Conservation (phyloP, 2,888 invertebrate genomes). For the Plagodis dolabraria region DNA sequence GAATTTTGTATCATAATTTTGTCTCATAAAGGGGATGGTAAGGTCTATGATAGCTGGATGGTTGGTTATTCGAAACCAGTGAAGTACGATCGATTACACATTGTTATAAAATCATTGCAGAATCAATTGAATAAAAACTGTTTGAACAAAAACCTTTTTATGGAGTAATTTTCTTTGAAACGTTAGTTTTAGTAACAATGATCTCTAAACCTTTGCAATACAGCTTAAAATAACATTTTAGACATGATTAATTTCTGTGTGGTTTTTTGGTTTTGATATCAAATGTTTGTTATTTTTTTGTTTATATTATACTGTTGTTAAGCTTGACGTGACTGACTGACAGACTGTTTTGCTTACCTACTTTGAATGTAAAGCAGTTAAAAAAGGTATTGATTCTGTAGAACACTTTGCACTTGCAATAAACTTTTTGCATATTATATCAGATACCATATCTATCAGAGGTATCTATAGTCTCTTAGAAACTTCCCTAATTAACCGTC, state of each 20-base stretch:
- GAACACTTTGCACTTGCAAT: no score
- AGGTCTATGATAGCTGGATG: conserved; percentile 41
- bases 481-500: no score
- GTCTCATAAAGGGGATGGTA: conserved; percentile 3
- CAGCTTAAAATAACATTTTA: neutral
- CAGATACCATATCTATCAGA: no score
- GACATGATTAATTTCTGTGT: neutral
- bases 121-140: conserved; percentile 60
- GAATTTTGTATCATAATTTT: conserved; percentile 1
- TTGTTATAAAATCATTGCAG: conserved; percentile 58
- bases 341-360: conserved; percentile 18
- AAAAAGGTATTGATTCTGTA: no score
- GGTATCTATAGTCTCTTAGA: no score
- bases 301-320: conserved; percentile 21
- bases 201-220: conserved; percentile 3
- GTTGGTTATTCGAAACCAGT: conserved; percentile 65
- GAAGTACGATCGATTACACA: conserved; percentile 76
- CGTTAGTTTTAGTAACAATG: neutral
- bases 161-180: conserved; percentile 36
- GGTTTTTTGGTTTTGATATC: conserved; percentile 12
- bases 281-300: conserved; percentile 23
- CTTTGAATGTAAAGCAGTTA: conserved; percentile 5
- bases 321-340: conserved; percentile 17
- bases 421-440: no score
- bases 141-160: conserved; percentile 59